Base-by-base conservation (phyloP, 2,888 invertebrate species). In the Tyria jacobaeae region DNA sequence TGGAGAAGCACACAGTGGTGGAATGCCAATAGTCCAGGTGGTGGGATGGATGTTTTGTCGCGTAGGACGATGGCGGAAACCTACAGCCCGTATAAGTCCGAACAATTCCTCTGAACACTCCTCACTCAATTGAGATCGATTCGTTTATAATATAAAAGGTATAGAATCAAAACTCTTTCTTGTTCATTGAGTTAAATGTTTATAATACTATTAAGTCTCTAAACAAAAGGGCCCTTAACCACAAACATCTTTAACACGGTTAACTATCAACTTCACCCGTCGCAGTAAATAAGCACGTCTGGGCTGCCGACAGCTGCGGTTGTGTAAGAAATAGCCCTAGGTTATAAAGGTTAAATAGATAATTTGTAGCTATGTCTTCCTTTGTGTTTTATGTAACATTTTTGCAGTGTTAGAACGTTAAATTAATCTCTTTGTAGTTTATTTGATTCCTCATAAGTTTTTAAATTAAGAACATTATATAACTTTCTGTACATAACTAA, bases 251-350 rank as follows among this genome's bases (percentile, higher is more conserved):
- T 52, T 60, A 65, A 71, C 60, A 64, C 71, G 75, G 79, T 77
- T 80, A 80, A 76, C 70, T 76, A 75, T 76, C 71, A 75, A 77
- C 76, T 81, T 75, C 76, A 80, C 77, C 79, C 69, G 72, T 63
- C 53, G 57, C 73, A 70, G 77, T 82, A 80, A 82, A 82, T 79
- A 77, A 73, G 74, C 71, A 75, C 71, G 68, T 71, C 73, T 69
- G 66, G 66, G 65, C 61, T 64, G 66, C 58, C 67, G 70, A 71
- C 72, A 71, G 67, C 62, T 55, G 61, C 37, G 63, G 64, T 63
- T 60, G 55, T 68, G 70, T 71, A 76, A 76, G 73, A 74, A 76
- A 78, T 76, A 64, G 73, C 69, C 60, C 59, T 60, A 66, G 70
- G 73, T 71, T 73, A 31, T 31, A 68, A 62, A 67, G 60, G 59